phyloP scores from a whole-genome alignment of 2,888 invertebrate species.

The Ornithoptera priamus region DNA sequence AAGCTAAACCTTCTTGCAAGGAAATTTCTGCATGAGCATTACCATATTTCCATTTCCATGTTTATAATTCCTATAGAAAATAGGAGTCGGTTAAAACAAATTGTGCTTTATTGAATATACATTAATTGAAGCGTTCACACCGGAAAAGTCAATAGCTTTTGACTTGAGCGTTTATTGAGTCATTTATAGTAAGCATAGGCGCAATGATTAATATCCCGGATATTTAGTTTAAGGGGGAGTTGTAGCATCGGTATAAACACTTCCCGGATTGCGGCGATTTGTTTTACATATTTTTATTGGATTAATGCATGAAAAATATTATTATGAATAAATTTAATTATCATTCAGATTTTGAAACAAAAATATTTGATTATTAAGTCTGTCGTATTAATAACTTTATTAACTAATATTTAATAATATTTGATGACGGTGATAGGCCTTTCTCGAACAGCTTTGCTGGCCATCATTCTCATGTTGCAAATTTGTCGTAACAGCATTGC shows the following conservation, averaged over 20 bases:
- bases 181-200: constrained; percentile 66
- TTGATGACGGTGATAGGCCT: no score
- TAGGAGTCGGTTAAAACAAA: constrained; percentile 31
- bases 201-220: constrained; percentile 75
- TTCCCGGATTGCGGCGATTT: constrained; percentile 35
- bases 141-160: constrained; percentile 65
- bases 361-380: no score
- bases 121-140: constrained; percentile 60
- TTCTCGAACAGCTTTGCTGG: no score
- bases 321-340: not conserved
- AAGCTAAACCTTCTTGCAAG: no score
- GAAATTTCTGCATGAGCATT: no score
- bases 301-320: not conserved
- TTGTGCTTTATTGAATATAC: constrained; percentile 60
- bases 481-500: no score
- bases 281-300: constrained; percentile 4
- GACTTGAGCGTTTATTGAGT: constrained; percentile 64
- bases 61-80: not conserved
- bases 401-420: no score
- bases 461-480: no score
- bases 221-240: constrained; percentile 61
- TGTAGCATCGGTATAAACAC: constrained; percentile 43
- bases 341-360: no score
- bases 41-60: not conserved
- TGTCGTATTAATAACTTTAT: no score